These are phyloP conservation scores for Rhynchomys soricoides DNA, from an alignment of 2,113 vertebrate genomes.

Conservation along the genomic window DNA sequence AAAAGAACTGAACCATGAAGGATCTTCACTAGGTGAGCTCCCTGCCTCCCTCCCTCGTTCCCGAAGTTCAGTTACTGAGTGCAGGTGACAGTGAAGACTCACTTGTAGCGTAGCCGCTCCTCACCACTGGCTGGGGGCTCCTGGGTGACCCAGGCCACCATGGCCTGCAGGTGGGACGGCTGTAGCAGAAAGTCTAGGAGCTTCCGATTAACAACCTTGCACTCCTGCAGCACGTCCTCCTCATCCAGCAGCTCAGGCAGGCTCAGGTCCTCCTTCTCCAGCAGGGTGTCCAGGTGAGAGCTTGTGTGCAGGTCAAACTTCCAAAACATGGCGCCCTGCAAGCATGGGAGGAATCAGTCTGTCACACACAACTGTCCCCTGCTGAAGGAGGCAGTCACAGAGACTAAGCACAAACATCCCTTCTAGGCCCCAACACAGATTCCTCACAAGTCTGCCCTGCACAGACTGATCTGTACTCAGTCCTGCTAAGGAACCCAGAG, in stretches of 20 bases:
- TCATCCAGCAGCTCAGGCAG: slow-evolving; percentile 85
- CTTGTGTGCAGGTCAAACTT: slow-evolving; percentile 87
- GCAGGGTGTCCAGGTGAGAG: slow-evolving; percentile 85
- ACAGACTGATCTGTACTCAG: background rate
- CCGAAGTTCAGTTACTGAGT: background rate
- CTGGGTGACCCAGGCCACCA: slow-evolving; percentile 85
- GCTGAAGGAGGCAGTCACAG: background rate
- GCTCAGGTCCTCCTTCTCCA: slow-evolving; percentile 85
- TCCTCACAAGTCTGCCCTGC: background rate
- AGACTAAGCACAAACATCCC: background rate
- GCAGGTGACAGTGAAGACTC: slow-evolving; percentile 18
- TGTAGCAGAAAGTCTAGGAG: slow-evolving; percentile 85
- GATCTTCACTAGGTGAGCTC: background rate
- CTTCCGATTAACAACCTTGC: slow-evolving; percentile 85
- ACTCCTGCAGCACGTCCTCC: slow-evolving; percentile 87
- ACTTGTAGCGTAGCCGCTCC: slow-evolving; percentile 86
- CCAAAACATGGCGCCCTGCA: slow-evolving; percentile 87
- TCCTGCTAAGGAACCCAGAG: too few relatives aligned
- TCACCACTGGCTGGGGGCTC: slow-evolving; percentile 83
- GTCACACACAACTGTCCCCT: background rate
- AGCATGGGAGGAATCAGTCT: background rate
- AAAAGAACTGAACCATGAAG: background rate
- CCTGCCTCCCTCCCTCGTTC: background rate
- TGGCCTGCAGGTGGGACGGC: slow-evolving; percentile 83
- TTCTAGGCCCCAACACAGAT: background rate